These are phyloP conservation scores for Pachyrhynchus sulphureomaculatus DNA, from an alignment of 1,140 invertebrate species.

Conservation along the genomic window DNA sequence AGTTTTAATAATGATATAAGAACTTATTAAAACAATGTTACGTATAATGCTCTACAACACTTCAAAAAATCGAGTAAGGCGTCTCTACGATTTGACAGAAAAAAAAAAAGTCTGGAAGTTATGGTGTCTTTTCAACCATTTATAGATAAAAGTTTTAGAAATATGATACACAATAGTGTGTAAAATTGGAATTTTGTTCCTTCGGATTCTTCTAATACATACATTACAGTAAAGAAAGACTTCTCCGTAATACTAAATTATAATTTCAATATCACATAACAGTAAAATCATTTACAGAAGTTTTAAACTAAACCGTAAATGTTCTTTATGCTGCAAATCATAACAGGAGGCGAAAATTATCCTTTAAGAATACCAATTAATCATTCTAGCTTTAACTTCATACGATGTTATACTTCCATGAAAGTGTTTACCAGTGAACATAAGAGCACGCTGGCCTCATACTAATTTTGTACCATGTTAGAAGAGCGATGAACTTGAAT, in stretches of 20 bases:
- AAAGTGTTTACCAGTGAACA: slow-evolving; percentile 27
- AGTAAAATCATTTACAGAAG: neutral
- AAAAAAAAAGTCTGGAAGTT: no score
- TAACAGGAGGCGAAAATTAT: slow-evolving; percentile 12
- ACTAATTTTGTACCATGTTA: slow-evolving; percentile 13
- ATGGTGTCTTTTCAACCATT: no score
- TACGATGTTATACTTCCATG: slow-evolving; percentile 24
- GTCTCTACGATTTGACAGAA: no score
- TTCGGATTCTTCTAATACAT: neutral
- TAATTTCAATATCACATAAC: slow-evolving; percentile 10
- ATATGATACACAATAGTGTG: no score
- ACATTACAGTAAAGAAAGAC: neutral
- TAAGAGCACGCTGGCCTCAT: slow-evolving; percentile 6
- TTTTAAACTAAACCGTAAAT: slow-evolving; percentile 1
- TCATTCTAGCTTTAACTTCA: slow-evolving; percentile 15
- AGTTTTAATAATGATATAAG: no score
- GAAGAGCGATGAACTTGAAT: slow-evolving; percentile 9
- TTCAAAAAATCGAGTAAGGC: no score
- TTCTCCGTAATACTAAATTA: neutral
- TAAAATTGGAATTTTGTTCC: no score
- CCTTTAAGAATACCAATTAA: slow-evolving; percentile 19
- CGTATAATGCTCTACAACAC: no score
- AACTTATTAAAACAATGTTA: no score
- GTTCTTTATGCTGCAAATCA: slow-evolving; percentile 11
- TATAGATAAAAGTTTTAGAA: no score